Base-by-base conservation (phyloP, 2,888 invertebrate genomes). In the Resseliella maxima region DNA sequence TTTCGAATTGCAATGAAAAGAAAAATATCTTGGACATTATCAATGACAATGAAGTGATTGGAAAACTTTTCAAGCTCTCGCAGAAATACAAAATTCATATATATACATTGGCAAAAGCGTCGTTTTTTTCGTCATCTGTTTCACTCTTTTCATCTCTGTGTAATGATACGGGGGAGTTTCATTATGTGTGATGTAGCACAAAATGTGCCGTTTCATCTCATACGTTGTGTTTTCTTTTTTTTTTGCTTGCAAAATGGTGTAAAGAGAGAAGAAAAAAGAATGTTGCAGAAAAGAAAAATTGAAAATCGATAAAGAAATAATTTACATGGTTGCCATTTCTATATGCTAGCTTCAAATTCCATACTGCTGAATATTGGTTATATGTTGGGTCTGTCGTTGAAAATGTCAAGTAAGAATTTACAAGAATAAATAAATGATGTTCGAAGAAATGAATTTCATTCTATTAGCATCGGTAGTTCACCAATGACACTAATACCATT, bases 291-390 rank as follows among this genome's bases (percentile, higher is more conserved):
- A 72, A 72, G 72, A 72, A 72, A 72, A 72, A 72, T 72, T 18
- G 72, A 72, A 72, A 72, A 72, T 72, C 72, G 72, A 72, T 72
- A 72, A 72, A 72, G 72, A 72, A 72, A 72, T n/a, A 72, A 72
- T 35, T 31, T 72, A 72, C 72, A 72, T 27, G 35, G 35, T 31
- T 27, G 72, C 72, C 15, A n/a, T n/a, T 24, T n/a, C 59, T 59
- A 12, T 41, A 41, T 12, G 12, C 5, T 8, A 41, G 41, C 41
- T 41, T 50, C 41, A 5, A 5, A 41, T 41, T 41, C 41, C 41
- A 18, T 50, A 18, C 50, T 21, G 50, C 50, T 50, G 5, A 21
- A n/a, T 27, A 59, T n/a, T 12, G 24, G 24, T 59, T 5, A 59
- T 59, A 5, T n/a, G 59, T 15, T 21, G 72, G 31, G 12, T 72